A percentile compares a stretch with the other conserved stretches of the same genome.
These are phyloP conservation scores for Mycalesis mineus DNA, from an alignment of 2,888 invertebrate genomes.

Conservation along the genomic window DNA sequence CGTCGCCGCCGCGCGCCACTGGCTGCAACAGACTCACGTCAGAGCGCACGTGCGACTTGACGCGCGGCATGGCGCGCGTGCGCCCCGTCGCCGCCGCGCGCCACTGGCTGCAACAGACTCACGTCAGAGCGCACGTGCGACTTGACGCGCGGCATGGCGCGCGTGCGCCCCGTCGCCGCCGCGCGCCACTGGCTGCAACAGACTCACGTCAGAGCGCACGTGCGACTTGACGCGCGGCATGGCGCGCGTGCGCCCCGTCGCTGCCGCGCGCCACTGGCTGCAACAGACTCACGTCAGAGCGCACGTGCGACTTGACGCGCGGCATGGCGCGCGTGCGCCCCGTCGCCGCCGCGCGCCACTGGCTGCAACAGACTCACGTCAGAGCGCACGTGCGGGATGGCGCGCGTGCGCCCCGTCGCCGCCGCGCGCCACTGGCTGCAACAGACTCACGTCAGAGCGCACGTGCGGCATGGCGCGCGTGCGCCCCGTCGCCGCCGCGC, in stretches of 20 bases:
- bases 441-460: neutral
- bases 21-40: no score
- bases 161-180: conserved; percentile 94
- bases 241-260: conserved; percentile 84
- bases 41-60: conserved; percentile 93
- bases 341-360: conserved; percentile 90
- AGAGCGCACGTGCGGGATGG: conserved; percentile 97
- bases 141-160: conserved; percentile 78
- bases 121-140: conserved; percentile 70
- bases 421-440: conserved; percentile 91
- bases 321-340: conserved; percentile 90
- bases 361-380: no score
- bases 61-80: conserved; percentile 95
- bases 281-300: conserved; percentile 42
- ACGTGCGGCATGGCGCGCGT: conserved; percentile 67
- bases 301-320: conserved; percentile 75
- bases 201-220: no score
- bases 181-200: no score
- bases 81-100: conserved; percentile 82
- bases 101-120: conserved; percentile 86
- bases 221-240: conserved; percentile 98
- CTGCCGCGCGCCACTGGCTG: conserved; percentile 90
- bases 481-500: conserved; percentile 96
- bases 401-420: conserved; percentile 82
- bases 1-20: conserved; percentile 90